phyloP scores from a whole-genome alignment of 2,113 vertebrate genomes.

The Amazona guildingii region DNA sequence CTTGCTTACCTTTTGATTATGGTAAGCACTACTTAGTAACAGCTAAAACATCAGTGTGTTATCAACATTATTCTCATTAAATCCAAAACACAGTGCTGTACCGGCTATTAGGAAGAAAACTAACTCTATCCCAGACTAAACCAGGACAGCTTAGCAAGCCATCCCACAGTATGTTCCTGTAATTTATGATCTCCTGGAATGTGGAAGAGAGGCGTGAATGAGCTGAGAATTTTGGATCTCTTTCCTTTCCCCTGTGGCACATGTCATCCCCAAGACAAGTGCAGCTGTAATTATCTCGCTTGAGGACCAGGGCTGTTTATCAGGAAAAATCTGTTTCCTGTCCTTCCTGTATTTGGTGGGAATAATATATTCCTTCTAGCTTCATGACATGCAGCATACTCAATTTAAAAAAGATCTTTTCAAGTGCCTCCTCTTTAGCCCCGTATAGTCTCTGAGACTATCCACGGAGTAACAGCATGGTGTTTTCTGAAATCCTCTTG shows the following conservation, averaged over 20 bases:
- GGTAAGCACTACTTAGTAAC: background rate
- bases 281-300: background rate
- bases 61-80: background rate
- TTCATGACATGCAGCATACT: background rate
- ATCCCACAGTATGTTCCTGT: background rate
- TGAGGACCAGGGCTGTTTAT: background rate
- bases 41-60: background rate
- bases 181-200: background rate
- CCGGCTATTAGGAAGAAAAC: background rate
- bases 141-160: background rate
- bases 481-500: background rate
- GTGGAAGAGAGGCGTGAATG: background rate
- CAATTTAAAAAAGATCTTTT: background rate
- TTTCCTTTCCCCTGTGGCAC: background rate
- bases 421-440: background rate
- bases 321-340: background rate
- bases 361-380: background rate
- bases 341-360: background rate
- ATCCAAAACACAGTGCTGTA: background rate
- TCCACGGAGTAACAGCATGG: background rate
- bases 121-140: background rate
- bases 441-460: background rate
- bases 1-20: background rate
- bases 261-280: background rate
- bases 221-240: background rate